Evolutionary conservation across 2,888 invertebrate genomes (phyloP), one percentile per base, ranked within the genome.

Genomic region (Agrotis segetum): DNA sequence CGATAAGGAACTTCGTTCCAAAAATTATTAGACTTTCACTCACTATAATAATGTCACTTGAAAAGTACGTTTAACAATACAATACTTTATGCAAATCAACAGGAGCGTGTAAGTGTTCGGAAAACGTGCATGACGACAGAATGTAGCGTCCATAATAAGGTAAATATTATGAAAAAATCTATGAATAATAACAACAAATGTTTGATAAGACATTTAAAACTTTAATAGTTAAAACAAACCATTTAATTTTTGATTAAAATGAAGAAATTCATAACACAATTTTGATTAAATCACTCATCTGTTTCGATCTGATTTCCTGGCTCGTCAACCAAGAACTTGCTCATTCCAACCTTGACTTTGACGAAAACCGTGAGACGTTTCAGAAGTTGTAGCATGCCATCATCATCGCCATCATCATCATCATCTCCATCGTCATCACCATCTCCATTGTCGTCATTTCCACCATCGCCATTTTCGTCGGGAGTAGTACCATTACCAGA

Each of bases 331-430:
- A 85, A 84, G 66, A 85, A 90, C 71, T 93, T 94, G 74, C 90
- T 92, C 67, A 95, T 71, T 63, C 87, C 89, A 44, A 96, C 92
- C 74, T 92, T 93, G 16, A 95, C 95, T 72, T 92, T 93, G 17
- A 95, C 94, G 76, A 91, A 89, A 0, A 95, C 91, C 82, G 92
- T 90, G 52, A 96, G 85, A 52, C 89, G 91, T 82, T 95, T 95
- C 21, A 94, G 81, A 6, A 94, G 83, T 47, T 95, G 88, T 0
- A 88, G 85, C 3, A 92, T 49, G 60, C 93, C 85, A 53, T 92
- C 91, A 50, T 92, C 91, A 11, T 91, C 91, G 13, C 86, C 83
- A 0, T 78, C 83, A 29, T 86, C 86, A 0, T 78, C 81, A 14
- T 87, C 87, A 7, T 87, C 61, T 16, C 44, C 64, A 11, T 64